Base-by-base conservation (phyloP, 2,797 vertebrate species). In the Sciurus carolinensis region DNA sequence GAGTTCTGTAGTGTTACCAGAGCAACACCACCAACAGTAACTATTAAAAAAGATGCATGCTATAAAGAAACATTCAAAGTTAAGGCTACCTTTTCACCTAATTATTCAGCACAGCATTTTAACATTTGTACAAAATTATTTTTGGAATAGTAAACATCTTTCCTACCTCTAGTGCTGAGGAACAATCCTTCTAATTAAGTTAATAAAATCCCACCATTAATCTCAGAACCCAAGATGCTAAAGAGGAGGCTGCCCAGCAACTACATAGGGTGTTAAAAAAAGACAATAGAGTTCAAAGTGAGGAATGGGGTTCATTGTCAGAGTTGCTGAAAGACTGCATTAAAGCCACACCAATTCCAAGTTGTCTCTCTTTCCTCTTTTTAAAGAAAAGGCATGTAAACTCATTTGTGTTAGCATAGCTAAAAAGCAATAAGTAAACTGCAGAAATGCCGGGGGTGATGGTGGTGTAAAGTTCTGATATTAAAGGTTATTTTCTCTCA, bases 141-240 rank as follows among this genome's bases (percentile, higher is more conserved):
- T 96, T 93, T 84, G 52, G 39, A 96, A 84, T 82, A 59, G 57
- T 86, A 97, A 92, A 96, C 69, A 92, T 79, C 76, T 96, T 96
- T 95, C 54, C 30, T 69, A 79, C 75, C 28, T 92, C 42, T 66
- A 90, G 22, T 75, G n/a, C 73, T 76, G 18, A 84, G 59, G 92
- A 69, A 96, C 33, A 87, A 62, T 91, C 52, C 73, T 94, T 92
- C 47, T 86, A 95, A 95, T 93, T 96, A 87, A 71, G 82, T 82
- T 92, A 96, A 96, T 59, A 92, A 96, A 97, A 96, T 77, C 33
- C 11, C 47, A 93, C 75, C 30, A 57, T 89, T 75, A 95, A 30
- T 57, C 89, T 93, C 80, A 88, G 67, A 90, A 64, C 13, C 39
- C 59, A 90, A 77, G 73, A 89, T 94, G 79, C 67, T 80, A 96